Evolutionary conservation across 2,888 invertebrate species (phyloP), one percentile per base, ranked within the genome.

Genomic region (Scaptomyza flava): DNA sequence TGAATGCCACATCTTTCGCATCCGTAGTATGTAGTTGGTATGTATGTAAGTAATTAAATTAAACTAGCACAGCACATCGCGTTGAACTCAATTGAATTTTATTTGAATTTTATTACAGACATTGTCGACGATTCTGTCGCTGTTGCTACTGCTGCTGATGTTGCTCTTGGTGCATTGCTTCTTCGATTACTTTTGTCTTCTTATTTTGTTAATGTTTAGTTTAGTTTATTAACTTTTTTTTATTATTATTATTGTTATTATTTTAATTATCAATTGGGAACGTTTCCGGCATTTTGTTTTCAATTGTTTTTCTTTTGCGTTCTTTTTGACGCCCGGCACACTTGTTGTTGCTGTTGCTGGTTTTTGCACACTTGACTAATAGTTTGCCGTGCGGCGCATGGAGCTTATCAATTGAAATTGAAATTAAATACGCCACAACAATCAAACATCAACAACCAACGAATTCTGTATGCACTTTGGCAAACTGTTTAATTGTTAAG

Each of bases 231-330:
- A 64, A 65, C 62, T 58, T 65, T 73, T 87, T 30, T 17, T 67
- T 23, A 45, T 27, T 27, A 79, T 77, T 79, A 72, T 79, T 71
- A 77, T 85, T 87, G 83, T 73, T 77, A 87, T 85, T 85, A 79
- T 65, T 82, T 82, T 81, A 85, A 81, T 89, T 90, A 89, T 90
- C 89, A 90, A 89, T 87, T 89, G 84, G 79, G 89, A 90, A 89
- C 89, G 89, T 88, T 88, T 84, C 81, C 85, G 88, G 89, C 89
- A 89, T 88, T 9, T 17, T 41, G 9, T 87, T 76, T 68, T 63
- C 1, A 14, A 17, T 72, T 34, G 4, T 36, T 36, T 36, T 36
- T 36, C n/a, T 38, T 38, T 38, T 31, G 31, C 31, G 31, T 43
- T 34, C 27, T 38, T 64, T 61, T 45, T 48, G 30, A 38, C 43